Evolutionary conservation across 2,888 invertebrate genomes (phyloP), one percentile per base, ranked within the genome.

Genomic region (Cosmia pyralina): DNA sequence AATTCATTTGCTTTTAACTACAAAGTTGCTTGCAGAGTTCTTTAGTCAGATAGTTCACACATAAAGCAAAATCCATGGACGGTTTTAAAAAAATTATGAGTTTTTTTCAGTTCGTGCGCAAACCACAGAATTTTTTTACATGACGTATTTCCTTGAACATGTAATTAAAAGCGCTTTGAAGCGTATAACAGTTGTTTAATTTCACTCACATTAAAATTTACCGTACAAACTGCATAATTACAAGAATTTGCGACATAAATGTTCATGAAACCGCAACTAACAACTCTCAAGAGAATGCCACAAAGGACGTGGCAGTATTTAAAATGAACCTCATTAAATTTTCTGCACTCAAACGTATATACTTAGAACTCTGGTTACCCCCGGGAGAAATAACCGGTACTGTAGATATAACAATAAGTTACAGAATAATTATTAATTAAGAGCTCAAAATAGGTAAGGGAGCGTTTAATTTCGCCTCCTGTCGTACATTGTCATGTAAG

Each of bases 401-500:
- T 69, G 28, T 13, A 63, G 38, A 71, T 66, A 71, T 64, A 73
- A 75, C 46, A 73, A 77, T 73, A 77, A 62, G 57, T 81, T 63
- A 65, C 55, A n/a, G 44, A 72, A 72, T 74, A 70, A 78, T 77
- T 77, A 78, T 63, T 73, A 69, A 85, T 79, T 81, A 73, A 73
- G 64, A 59, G 62, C 67, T 70, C 71, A 66, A 71, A 72, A 66
- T 75, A 60, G 34, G 72, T 50, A 60, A 66, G 58, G 62, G 70
- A 77, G 41, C 72, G 52, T 79, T 86, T 86, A 76, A 87, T 82
- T 78, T 78, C 34, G 50, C 69, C 52, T 68, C 57, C 66, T 70
- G 72, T 68, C 67, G 46, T 79, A 60, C 57, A 77, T 65, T 79
- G 65, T 75, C 71, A 63, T 66, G 50, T 64, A 52, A 69, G 53